These are phyloP conservation scores for Ferdinandea cuprea DNA, from an alignment of 2,888 invertebrate genomes.

Conservation along the genomic window DNA sequence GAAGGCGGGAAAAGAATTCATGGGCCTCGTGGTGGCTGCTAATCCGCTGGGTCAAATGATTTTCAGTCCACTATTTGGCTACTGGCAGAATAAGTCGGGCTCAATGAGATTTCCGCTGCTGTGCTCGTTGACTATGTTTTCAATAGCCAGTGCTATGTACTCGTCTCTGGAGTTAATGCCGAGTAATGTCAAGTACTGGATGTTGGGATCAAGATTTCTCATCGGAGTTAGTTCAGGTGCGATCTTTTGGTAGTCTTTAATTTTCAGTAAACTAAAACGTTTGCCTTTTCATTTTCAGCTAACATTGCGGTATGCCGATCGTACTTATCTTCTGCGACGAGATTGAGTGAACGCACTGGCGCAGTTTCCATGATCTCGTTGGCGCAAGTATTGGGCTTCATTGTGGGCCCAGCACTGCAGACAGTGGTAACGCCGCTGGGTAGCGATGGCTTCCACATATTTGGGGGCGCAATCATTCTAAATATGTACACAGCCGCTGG, in stretches of 20 bases:
- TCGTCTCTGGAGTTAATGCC: constrained; percentile 89
- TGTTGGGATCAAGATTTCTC: constrained; percentile 90
- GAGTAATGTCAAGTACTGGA: constrained; percentile 87
- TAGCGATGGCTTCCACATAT: constrained; percentile 85
- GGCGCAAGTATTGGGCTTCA: constrained; percentile 93
- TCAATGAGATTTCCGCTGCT: constrained; percentile 89
- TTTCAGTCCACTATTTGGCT: constrained; percentile 92
- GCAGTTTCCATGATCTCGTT: constrained; percentile 93
- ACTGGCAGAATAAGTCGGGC: constrained; percentile 91
- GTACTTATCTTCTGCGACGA: constrained; percentile 93
- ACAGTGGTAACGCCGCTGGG: constrained; percentile 91
- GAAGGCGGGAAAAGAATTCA: constrained; percentile 90
- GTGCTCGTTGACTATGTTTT: constrained; percentile 88
- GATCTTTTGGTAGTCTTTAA: background rate
- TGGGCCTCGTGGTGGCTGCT: constrained; percentile 93
- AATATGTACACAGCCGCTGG: constrained; percentile 95
- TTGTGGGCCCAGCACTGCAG: constrained; percentile 93
- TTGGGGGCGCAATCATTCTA: constrained; percentile 85
- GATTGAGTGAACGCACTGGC: constrained; percentile 89
- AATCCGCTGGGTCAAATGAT: constrained; percentile 94
- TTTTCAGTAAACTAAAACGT: background rate
- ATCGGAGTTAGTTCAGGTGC: constrained; percentile 92
- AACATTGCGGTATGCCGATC: constrained; percentile 93
- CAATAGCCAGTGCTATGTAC: constrained; percentile 89
- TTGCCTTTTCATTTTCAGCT: constrained; percentile 84